These are phyloP conservation scores for Villa cingulata DNA, from an alignment of 2,888 invertebrate species.

Conservation along the genomic window DNA sequence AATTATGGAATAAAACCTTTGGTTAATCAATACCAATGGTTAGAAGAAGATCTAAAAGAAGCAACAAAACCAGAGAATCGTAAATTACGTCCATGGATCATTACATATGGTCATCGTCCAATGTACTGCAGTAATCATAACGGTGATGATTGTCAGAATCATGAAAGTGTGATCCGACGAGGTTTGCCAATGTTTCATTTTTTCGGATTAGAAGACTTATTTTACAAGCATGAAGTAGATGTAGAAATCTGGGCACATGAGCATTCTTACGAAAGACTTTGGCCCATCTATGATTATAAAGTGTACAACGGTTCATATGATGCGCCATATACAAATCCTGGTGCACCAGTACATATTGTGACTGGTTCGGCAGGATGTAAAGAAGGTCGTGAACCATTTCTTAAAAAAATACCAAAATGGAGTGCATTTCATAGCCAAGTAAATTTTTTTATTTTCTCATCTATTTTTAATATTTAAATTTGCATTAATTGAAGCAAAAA, in stretches of 20 bases:
- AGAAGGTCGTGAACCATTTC: slow-evolving; percentile 68
- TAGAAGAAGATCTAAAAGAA: slow-evolving; percentile 61
- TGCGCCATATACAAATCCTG: slow-evolving; percentile 43
- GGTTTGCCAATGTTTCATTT: slow-evolving; percentile 51
- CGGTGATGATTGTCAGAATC: slow-evolving; percentile 61
- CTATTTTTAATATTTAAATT: slow-evolving; percentile 2
- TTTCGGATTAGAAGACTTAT: slow-evolving; percentile 69
- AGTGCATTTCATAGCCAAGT: slow-evolving; percentile 64
- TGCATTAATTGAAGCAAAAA: slow-evolving; percentile 9
- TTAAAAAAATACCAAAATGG: slow-evolving; percentile 47
- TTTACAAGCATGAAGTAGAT: slow-evolving; percentile 83
- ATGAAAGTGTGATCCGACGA: slow-evolving; percentile 48
- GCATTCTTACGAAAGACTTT: slow-evolving; percentile 91
- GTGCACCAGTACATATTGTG: slow-evolving; percentile 82
- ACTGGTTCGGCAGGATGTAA: slow-evolving; percentile 82
- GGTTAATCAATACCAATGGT: slow-evolving; percentile 72
- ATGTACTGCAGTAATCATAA: slow-evolving; percentile 85
- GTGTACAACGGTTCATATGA: slow-evolving; percentile 48
- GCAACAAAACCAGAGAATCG: slow-evolving; percentile 66
- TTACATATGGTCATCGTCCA: slow-evolving; percentile 72
- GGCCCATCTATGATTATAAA: slow-evolving; percentile 80
- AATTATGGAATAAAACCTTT: slow-evolving; percentile 72
- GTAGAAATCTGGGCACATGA: slow-evolving; percentile 94
- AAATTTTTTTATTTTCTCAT: not conserved
- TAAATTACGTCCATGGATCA: slow-evolving; percentile 61